Percentiles rank a stretch among this genome's conserved stretches.
Conservation (phyloP, 2,888 invertebrate species). For the Nebria salina region DNA sequence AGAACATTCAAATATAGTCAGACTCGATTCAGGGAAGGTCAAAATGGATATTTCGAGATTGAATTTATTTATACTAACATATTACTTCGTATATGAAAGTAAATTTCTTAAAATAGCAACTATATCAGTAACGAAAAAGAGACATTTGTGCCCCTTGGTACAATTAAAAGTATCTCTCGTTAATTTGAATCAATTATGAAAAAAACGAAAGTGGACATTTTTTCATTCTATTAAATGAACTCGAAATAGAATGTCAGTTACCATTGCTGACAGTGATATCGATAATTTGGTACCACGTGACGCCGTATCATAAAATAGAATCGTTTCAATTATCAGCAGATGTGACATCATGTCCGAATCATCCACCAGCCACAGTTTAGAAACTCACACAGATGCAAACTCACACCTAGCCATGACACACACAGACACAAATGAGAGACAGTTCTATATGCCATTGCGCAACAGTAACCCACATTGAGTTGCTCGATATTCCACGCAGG, state of each 20-base stretch:
- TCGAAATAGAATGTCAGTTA: neutral
- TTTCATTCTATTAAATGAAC: neutral
- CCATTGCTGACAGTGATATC: neutral
- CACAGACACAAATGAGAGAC: neutral
- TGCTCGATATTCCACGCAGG: slow-evolving; percentile 31
- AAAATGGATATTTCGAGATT: too few species aligned
- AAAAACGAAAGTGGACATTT: neutral
- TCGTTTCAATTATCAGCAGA: slow-evolving; percentile 27
- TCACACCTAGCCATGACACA: neutral
- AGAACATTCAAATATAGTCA: too few species aligned
- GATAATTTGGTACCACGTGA: neutral
- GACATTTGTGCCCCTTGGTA: too few species aligned
- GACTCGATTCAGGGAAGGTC: too few species aligned
- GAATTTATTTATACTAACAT: too few species aligned
- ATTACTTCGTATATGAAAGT: too few species aligned
- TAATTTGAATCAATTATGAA: too few species aligned
- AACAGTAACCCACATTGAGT: slow-evolving; percentile 34
- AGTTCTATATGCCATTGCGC: slow-evolving; percentile 18
- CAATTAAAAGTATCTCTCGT: too few species aligned
- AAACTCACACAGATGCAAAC: neutral
- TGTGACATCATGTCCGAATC: slow-evolving; percentile 18
- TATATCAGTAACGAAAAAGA: too few species aligned
- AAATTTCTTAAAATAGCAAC: too few species aligned
- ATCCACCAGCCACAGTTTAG: slow-evolving; percentile 2
- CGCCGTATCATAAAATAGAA: slow-evolving; percentile 10